Evolutionary conservation across 1,140 invertebrate genomes (phyloP).

Genomic region (Euura lappo): DNA sequence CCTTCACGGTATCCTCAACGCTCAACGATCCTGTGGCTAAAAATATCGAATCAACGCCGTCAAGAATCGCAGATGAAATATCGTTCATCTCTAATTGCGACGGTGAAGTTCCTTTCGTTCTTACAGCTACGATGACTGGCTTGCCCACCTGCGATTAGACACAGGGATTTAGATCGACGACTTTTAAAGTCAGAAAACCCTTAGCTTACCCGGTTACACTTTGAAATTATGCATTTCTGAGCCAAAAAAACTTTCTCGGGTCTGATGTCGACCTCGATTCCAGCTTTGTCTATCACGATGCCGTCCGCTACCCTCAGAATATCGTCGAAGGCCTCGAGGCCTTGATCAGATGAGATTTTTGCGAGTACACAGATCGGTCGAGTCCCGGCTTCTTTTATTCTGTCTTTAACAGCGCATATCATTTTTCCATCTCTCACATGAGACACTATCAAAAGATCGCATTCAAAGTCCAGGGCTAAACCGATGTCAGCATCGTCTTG

Average conservation of each 20-base stretch:
- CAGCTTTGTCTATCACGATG: conserved; percentile 70
- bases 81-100: conserved; percentile 75
- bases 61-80: conserved; percentile 79
- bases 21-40: conserved; percentile 79
- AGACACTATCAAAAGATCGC: conserved; percentile 33
- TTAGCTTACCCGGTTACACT: conserved; percentile 44
- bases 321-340: conserved; percentile 66
- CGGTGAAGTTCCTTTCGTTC: conserved; percentile 70
- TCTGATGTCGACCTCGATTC: conserved; percentile 70
- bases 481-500: conserved; percentile 25
- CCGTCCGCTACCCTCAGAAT: conserved; percentile 67
- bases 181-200: not conserved
- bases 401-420: conserved; percentile 26
- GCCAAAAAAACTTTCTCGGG: conserved; percentile 75
- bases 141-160: conserved; percentile 54
- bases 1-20: conserved; percentile 70
- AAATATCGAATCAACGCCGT: conserved; percentile 79
- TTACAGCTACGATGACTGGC: conserved; percentile 71
- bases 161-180: not conserved
- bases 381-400: conserved; percentile 22
- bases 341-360: conserved; percentile 70
- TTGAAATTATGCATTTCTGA: conserved; percentile 72
- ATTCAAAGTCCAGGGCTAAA: conserved; percentile 28
- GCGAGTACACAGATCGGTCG: conserved; percentile 36
- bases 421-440: conserved; percentile 26